A percentile compares a stretch with the other conserved stretches of the same genome.
These are phyloP conservation scores for Caretta caretta DNA, from an alignment of 2,113 vertebrate genomes.

Conservation along the genomic window DNA sequence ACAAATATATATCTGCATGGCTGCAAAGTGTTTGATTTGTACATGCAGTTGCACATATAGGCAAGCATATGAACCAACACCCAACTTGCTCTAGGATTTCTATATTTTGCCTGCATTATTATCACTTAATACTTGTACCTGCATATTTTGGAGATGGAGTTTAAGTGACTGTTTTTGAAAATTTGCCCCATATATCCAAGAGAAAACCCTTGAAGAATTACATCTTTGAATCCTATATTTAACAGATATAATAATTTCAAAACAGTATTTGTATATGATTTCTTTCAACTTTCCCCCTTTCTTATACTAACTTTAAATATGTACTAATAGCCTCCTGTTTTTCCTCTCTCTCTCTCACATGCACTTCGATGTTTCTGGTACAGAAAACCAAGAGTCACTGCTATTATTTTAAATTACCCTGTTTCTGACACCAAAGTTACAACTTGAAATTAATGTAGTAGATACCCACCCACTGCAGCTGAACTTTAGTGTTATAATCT, in stretches of 20 bases:
- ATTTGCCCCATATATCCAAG: not conserved
- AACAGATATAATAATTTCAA: not conserved
- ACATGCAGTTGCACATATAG: not conserved
- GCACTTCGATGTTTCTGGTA: not conserved
- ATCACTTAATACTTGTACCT: not conserved
- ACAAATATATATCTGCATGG: not conserved
- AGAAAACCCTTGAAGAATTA: not conserved
- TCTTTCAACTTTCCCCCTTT: not conserved
- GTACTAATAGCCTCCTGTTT: not conserved
- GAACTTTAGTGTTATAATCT: not conserved
- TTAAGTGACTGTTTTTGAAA: slow-evolving; percentile 3
- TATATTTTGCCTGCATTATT: not conserved
- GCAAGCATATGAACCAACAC: not conserved
- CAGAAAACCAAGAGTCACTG: slow-evolving; percentile 3
- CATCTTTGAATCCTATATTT: not conserved
- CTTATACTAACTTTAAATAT: not conserved
- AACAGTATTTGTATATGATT: not conserved
- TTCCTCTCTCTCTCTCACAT: not conserved
- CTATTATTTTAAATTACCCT: not conserved
- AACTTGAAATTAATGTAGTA: slow-evolving; percentile 8
- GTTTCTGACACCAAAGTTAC: slow-evolving; percentile 18
- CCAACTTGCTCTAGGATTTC: not conserved
- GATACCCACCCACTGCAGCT: slow-evolving; percentile 23
- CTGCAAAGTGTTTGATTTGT: not conserved
- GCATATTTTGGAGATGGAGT: not conserved